Evolutionary conservation across 2,113 vertebrate species (phyloP), one percentile per base, ranked within the genome.

Genomic region (Chionodraco myersi): DNA sequence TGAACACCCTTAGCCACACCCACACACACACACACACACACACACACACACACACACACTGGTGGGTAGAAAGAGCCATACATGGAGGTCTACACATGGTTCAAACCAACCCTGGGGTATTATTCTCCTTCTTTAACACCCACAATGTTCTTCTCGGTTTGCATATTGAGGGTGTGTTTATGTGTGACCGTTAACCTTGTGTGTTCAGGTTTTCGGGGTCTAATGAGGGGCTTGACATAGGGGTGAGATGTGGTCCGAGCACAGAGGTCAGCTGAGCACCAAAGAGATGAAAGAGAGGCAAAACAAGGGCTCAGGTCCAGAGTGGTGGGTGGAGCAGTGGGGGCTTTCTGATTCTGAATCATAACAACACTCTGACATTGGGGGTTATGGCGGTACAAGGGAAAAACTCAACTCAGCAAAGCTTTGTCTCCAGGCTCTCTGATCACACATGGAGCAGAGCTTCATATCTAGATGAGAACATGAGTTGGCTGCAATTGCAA

Each of bases 211-310:
- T 84, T 72, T 73, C 11, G 6, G 34, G 68, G 69, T 88, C 76
- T 92, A 89, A 93, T 90, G 65, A 91, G 86, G 54, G n/a, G 48
- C 72, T 69, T 81, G 71, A 86, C 68, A 72, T 88, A 66, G 61
- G 78, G 78, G 63, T 59, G 14, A 72, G 73, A 53, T 83, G 51
- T 83, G 70, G 74, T 86, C 36, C 8, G 8, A 67, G 64, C 56
- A 66, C 53, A 73, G 64, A 60, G 78, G 82, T 86, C 77, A 80
- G 67, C 75, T 75, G 84, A 89, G 75, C n/a, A 48, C 0, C 4
- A 69, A 67, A 57, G 69, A 86, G 82, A 90, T 90, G 77, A 89
- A 89, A 90, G 80, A 62, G 60, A 70, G 36, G 44, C 44, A 79
- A 79, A 91, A 86, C 80, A 79, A 86, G 75, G 62, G 80, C 63